phyloP scores from a whole-genome alignment of 1,140 invertebrate genomes.

The Scaptomyza pallida region DNA sequence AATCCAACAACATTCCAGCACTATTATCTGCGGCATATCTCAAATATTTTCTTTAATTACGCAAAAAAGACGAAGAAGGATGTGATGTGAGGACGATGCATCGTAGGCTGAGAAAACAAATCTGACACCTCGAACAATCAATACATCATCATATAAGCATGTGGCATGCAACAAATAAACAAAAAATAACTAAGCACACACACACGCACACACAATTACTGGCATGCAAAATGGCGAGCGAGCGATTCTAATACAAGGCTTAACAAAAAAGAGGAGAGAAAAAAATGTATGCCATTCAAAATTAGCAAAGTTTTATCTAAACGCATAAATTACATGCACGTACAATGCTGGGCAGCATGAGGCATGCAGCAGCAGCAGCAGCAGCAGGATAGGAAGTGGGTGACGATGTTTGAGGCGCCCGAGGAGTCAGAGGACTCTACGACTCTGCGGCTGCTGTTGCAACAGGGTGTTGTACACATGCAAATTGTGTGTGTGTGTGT shows the following conservation, averaged over 20 bases:
- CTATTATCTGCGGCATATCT: constrained; percentile 81
- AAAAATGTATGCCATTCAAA: constrained; percentile 82
- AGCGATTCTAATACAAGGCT: constrained; percentile 22
- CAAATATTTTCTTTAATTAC: constrained; percentile 83
- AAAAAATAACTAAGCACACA: constrained; percentile 31
- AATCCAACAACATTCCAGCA: constrained; percentile 81
- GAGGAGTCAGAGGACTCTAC: constrained; percentile 13
- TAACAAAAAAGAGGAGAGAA: constrained; percentile 24
- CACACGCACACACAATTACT: constrained; percentile 78
- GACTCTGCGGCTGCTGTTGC: background rate
- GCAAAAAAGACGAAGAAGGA: constrained; percentile 40
- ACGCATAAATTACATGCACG: constrained; percentile 83
- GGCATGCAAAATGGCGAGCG: constrained; percentile 45
- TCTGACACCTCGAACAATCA: constrained; percentile 81
- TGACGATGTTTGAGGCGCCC: constrained; percentile 31
- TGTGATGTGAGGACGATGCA: constrained; percentile 1
- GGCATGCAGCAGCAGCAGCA: constrained; percentile 19
- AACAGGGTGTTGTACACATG: constrained; percentile 52
- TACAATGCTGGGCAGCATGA: constrained; percentile 52
- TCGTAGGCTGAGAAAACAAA: constrained; percentile 60
- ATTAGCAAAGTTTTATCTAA: constrained; percentile 83
- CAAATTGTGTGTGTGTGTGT: constrained; percentile 54
- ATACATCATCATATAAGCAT: constrained; percentile 82
- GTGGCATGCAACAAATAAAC: constrained; percentile 54
- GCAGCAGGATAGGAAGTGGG: constrained; percentile 30